Percentiles rank a stretch among this genome's conserved stretches.
phyloP scores from a whole-genome alignment of 2,113 vertebrate genomes.

The Thryonomys swinderianus region DNA sequence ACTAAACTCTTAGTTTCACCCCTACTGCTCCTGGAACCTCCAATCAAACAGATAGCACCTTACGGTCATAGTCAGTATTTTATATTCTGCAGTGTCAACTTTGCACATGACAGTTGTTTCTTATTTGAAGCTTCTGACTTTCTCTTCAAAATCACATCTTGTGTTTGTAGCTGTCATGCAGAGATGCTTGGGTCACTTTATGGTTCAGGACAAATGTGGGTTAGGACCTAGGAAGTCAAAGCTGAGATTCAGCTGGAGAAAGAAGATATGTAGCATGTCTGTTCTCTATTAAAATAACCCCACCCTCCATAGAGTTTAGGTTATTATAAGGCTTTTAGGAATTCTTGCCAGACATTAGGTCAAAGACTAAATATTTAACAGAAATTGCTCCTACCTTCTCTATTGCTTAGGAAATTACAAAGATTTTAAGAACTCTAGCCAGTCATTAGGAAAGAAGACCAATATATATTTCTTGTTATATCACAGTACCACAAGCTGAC shows the following conservation, averaged over 20 bases:
- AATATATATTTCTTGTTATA: neutral
- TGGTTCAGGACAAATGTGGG: neutral
- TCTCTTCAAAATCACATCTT: neutral
- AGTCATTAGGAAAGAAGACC: neutral
- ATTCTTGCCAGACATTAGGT: neutral
- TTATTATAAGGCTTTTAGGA: neutral
- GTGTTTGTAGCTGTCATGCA: neutral
- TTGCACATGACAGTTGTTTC: neutral
- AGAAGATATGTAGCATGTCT: neutral
- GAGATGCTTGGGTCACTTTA: neutral
- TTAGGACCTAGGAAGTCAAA: neutral
- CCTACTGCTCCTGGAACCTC: neutral
- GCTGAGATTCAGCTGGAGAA: neutral
- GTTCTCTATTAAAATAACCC: neutral
- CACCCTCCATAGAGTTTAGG: neutral
- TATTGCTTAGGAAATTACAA: neutral
- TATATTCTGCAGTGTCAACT: neutral
- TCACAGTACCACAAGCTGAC: neutral
- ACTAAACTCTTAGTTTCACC: neutral
- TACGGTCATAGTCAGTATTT: neutral
- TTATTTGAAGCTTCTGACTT: neutral
- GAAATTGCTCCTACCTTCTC: neutral
- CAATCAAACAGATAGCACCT: neutral
- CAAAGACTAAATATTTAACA: neutral
- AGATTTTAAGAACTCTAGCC: neutral